Evolutionary conservation across 2,113 vertebrate genomes (phyloP).

Genomic region (Microtus pennsylvanicus): DNA sequence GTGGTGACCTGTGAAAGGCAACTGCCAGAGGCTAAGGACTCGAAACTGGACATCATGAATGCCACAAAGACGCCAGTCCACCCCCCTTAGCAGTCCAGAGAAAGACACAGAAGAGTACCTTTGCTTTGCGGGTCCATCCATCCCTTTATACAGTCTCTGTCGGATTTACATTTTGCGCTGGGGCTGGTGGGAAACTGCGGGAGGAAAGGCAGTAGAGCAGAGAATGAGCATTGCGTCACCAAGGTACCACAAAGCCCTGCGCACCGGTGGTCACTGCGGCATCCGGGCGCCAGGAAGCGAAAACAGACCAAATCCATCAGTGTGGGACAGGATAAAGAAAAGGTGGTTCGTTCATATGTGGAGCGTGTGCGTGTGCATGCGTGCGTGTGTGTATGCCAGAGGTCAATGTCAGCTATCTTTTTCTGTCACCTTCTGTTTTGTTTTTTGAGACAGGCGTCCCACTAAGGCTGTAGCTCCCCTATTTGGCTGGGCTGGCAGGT

Average conservation of each 20-base stretch:
- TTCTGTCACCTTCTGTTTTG: no score
- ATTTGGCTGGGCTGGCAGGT: background rate
- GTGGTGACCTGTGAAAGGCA: background rate
- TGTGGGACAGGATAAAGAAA: background rate
- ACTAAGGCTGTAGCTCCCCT: background rate
- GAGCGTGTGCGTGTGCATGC: background rate
- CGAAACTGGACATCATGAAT: background rate
- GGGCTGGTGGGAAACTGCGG: slow-evolving; percentile 72
- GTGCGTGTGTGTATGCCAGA: background rate
- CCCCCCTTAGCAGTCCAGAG: background rate
- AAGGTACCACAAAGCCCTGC: no score
- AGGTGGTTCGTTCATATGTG: background rate
- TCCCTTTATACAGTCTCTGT: slow-evolving; percentile 86
- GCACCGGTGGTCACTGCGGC: background rate
- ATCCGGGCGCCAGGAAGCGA: background rate
- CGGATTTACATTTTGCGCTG: slow-evolving; percentile 84
- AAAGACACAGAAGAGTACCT: slow-evolving; percentile 82
- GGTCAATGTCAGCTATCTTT: background rate
- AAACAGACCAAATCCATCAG: no score
- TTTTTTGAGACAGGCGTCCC: background rate
- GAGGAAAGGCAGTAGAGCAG: background rate
- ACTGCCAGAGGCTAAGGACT: background rate
- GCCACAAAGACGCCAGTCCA: background rate
- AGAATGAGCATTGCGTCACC: background rate
- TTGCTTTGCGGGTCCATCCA: slow-evolving; percentile 85